Evolutionary conservation across 1,140 invertebrate species (phyloP).

Genomic region (Drosophila orena): DNA sequence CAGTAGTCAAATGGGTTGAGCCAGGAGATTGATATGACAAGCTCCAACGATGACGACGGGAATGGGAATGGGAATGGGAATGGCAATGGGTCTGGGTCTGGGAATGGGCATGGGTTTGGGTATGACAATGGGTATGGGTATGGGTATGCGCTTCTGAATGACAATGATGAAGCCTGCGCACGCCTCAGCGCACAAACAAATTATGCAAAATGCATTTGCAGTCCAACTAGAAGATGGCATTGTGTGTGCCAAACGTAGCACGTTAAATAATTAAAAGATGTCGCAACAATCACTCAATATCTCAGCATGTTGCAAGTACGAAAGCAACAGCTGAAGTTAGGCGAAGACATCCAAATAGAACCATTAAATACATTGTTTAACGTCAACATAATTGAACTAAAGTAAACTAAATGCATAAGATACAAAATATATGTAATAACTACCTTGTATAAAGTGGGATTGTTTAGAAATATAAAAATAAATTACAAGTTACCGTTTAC

Average conservation of each 20-base stretch:
- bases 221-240: slow-evolving; percentile 32
- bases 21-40: slow-evolving; percentile 42
- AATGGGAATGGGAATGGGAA: neutral
- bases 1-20: slow-evolving; percentile 46
- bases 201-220: slow-evolving; percentile 78
- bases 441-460: no score
- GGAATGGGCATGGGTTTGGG: neutral
- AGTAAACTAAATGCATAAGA: neutral
- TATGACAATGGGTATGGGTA: neutral
- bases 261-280: slow-evolving; percentile 76
- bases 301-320: neutral
- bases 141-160: slow-evolving; percentile 1
- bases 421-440: no score
- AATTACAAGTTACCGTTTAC: no score
- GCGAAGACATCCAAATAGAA: neutral
- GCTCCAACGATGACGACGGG: slow-evolving; percentile 20
- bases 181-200: slow-evolving; percentile 74
- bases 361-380: neutral
- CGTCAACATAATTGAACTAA: no score
- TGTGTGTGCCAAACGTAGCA: slow-evolving; percentile 49
- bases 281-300: slow-evolving; percentile 35
- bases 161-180: slow-evolving; percentile 43
- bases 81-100: no score
- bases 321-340: neutral
- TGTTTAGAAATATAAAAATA: no score